Conservation (phyloP, 2,888 invertebrate genomes). For the Plebejus melissa region DNA sequence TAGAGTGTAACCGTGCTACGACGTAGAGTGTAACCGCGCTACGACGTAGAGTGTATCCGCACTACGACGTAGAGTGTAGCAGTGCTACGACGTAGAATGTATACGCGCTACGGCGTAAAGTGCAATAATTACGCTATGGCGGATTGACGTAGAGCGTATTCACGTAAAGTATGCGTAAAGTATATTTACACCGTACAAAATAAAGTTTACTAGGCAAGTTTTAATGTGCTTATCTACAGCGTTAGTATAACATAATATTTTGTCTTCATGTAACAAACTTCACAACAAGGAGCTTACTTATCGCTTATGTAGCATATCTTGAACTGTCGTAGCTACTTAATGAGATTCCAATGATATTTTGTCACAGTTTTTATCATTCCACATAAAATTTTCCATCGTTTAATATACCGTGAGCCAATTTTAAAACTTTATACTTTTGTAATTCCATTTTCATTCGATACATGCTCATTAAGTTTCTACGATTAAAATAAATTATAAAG, state of each 20-base stretch:
- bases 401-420: neutral
- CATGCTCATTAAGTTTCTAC: conserved; percentile 19
- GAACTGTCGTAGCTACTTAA: conserved; percentile 14
- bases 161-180: neutral
- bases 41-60: too few species aligned
- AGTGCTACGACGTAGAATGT: too few species aligned
- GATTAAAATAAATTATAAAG: conserved; percentile 7
- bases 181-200: neutral
- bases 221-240: neutral
- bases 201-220: neutral
- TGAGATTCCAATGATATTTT: conserved; percentile 10
- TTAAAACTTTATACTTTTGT: conserved; percentile 26
- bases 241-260: neutral
- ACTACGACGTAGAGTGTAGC: too few species aligned
- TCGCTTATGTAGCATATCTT: conserved; percentile 18
- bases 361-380: neutral
- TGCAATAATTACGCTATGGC: too few species aligned
- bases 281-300: conserved; percentile 13
- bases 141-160: neutral
- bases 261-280: neutral
- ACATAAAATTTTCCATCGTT: neutral
- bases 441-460: neutral
- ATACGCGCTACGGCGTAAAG: neutral
- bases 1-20: too few species aligned
- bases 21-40: too few species aligned